phyloP scores from a whole-genome alignment of 2,113 vertebrate genomes.

The Percopsis transmontana region DNA sequence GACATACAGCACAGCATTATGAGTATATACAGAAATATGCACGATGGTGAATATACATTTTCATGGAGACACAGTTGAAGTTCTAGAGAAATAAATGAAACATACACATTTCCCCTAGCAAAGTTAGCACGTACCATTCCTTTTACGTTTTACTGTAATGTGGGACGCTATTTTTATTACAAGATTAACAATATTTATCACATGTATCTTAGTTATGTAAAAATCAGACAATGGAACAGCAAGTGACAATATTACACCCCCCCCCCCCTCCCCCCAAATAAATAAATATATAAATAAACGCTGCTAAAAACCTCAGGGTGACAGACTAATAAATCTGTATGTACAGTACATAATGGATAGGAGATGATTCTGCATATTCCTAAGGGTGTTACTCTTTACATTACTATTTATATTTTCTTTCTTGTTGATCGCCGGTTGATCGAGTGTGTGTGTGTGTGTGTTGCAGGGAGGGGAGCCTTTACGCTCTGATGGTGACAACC shows the following conservation, averaged over 20 bases:
- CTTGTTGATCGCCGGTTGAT: too few species aligned
- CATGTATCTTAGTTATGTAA: conserved; percentile 64
- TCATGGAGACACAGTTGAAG: conserved; percentile 54
- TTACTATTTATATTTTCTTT: too few species aligned
- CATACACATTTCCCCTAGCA: conserved; percentile 54
- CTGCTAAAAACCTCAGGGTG: conserved; percentile 37
- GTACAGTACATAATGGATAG: too few species aligned
- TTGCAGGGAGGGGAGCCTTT: too few species aligned
- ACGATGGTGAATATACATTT: conserved; percentile 43
- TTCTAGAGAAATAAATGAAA: conserved; percentile 68
- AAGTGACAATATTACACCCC: conserved; percentile 55
- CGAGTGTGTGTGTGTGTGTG: not conserved
- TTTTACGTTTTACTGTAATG: conserved; percentile 46
- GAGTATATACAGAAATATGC: conserved; percentile 66
- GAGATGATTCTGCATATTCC: too few species aligned
- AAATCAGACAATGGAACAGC: conserved; percentile 60
- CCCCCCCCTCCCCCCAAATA: conserved; percentile 1
- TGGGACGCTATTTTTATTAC: conserved; percentile 63
- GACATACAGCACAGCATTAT: conserved; percentile 69
- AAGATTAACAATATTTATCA: conserved; percentile 74
- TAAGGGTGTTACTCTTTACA: too few species aligned
- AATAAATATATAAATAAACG: conserved; percentile 9
- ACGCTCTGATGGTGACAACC: not conserved
- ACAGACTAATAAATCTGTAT: conserved; percentile 30
- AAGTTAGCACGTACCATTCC: conserved; percentile 40